A percentile compares a stretch with the other conserved stretches of the same genome.
phyloP scores from a whole-genome alignment of 2,113 vertebrate species.

The Eudyptes chrysolophus region DNA sequence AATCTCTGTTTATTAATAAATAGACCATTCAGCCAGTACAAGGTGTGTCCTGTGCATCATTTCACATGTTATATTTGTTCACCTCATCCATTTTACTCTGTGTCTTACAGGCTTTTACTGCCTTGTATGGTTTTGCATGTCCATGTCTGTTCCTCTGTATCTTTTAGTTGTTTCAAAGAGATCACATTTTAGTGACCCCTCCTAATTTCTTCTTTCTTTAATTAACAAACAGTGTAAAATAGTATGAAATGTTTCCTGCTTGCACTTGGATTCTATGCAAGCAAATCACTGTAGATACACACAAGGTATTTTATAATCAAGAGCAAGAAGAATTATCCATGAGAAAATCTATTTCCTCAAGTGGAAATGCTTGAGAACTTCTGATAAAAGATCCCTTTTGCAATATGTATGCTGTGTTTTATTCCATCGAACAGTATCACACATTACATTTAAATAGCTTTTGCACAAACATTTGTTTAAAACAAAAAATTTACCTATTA shows the following conservation, averaged over 20 bases:
- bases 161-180: neutral
- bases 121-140: neutral
- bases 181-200: neutral
- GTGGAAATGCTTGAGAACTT: neutral
- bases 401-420: neutral
- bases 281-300: slow-evolving; percentile 21
- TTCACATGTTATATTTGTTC: neutral
- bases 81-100: neutral
- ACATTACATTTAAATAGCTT: neutral
- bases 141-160: neutral
- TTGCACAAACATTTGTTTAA: neutral
- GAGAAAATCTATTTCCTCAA: slow-evolving; percentile 48
- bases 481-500: neutral
- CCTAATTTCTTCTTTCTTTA: slow-evolving; percentile 7
- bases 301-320: slow-evolving; percentile 30
- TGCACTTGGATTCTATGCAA: neutral
- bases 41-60: neutral
- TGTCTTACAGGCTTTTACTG: neutral
- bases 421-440: neutral
- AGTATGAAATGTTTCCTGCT: slow-evolving; percentile 11
- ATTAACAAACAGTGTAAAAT: slow-evolving; percentile 20
- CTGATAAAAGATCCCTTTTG: neutral
- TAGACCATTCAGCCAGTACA: neutral
- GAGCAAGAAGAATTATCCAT: neutral
- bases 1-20: neutral